These are phyloP conservation scores for Enteromius anoplus DNA, from an alignment of 2,797 vertebrate species.

Conservation along the genomic window DNA sequence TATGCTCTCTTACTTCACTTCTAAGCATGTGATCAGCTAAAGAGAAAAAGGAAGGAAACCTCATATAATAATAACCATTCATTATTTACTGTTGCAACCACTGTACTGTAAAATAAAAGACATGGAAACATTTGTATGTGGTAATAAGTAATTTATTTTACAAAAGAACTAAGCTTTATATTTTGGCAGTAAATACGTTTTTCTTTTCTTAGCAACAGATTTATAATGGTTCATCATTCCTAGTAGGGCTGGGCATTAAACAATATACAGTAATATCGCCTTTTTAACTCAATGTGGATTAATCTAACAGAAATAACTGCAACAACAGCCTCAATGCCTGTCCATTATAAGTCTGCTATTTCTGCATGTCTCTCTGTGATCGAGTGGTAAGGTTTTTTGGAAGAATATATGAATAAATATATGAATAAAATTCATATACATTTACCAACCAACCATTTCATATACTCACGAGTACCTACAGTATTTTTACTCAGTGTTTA, in stretches of 20 bases:
- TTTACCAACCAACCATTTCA: too few species aligned
- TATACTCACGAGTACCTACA: too few species aligned
- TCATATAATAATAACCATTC: not conserved
- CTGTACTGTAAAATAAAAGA: not conserved
- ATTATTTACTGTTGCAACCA: not conserved
- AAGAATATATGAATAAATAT: too few species aligned
- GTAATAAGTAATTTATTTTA: not conserved
- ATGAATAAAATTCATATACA: too few species aligned
- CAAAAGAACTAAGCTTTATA: not conserved
- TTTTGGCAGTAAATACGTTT: not conserved
- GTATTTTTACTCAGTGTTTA: too few species aligned
- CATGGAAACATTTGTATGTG: not conserved
- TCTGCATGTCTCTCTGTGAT: not conserved
- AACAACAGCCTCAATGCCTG: not conserved
- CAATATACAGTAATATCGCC: not conserved
- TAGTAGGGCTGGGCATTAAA: not conserved
- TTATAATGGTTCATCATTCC: not conserved
- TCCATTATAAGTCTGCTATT: not conserved
- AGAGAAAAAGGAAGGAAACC: not conserved
- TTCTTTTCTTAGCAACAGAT: not conserved
- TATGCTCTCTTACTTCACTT: conserved; percentile 14
- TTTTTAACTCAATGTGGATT: not conserved
- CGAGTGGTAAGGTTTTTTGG: not conserved
- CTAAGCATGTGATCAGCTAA: not conserved
- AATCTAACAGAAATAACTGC: not conserved